Percentiles rank a stretch among this genome's conserved stretches.
These are phyloP conservation scores for Chloromyia formosa DNA, from an alignment of 2,888 invertebrate genomes.

Conservation along the genomic window DNA sequence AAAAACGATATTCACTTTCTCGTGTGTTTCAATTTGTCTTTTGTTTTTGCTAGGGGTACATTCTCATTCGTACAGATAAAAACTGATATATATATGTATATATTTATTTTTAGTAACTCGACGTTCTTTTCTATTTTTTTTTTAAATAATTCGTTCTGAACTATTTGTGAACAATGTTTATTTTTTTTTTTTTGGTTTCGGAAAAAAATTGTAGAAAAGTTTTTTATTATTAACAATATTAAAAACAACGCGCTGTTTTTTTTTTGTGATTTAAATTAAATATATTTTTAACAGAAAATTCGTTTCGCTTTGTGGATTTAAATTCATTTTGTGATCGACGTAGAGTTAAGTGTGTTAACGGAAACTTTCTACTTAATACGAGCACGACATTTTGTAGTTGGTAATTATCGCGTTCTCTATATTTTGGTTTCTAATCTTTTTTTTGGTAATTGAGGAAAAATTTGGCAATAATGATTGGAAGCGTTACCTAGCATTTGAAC, in stretches of 20 bases:
- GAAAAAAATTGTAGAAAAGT: background rate
- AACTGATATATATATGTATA: conserved; percentile 16
- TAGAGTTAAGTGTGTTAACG: too few species aligned
- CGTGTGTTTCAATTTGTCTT: background rate
- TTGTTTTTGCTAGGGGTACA: background rate
- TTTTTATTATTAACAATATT: conserved; percentile 1
- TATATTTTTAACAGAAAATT: too few species aligned
- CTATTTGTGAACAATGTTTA: background rate
- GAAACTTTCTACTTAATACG: background rate
- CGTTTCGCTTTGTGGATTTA: too few species aligned
- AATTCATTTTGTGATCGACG: too few species aligned
- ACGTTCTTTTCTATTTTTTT: too few species aligned
- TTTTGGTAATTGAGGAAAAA: conserved; percentile 32
- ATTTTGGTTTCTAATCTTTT: too few species aligned
- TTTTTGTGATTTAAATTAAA: too few species aligned
- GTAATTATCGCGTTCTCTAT: too few species aligned
- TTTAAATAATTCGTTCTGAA: background rate
- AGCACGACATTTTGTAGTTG: background rate
- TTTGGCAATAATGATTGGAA: conserved; percentile 44
- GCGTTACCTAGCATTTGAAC: conserved; percentile 37
- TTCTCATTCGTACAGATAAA: conserved; percentile 18
- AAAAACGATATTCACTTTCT: conserved; percentile 21
- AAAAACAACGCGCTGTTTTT: too few species aligned
- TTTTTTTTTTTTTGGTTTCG: background rate
- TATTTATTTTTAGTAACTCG: too few species aligned